These are phyloP conservation scores for Decapterus maruadsi DNA, from an alignment of 2,797 vertebrate species.

Conservation along the genomic window DNA sequence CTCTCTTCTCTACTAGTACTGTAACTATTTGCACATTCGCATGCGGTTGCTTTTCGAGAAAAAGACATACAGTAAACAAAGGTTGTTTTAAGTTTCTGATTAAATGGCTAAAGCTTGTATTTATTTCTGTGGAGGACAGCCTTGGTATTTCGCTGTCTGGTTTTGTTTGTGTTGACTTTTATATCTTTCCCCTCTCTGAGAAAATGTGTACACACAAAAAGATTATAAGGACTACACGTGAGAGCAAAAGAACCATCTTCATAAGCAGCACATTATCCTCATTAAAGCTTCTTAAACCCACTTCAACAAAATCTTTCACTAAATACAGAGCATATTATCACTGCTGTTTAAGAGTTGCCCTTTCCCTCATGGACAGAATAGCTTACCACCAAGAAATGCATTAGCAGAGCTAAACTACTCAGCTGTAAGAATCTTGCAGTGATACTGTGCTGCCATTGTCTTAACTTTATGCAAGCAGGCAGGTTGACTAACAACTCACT, in stretches of 20 bases:
- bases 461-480: conserved; percentile 63
- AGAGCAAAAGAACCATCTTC: conserved; percentile 6
- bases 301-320: conserved; percentile 8
- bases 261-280: conserved; percentile 3
- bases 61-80: background rate
- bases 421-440: conserved; percentile 46
- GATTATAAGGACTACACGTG: background rate
- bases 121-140: background rate
- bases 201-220: background rate
- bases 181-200: background rate
- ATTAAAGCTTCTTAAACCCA: conserved; percentile 15
- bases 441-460: conserved; percentile 45
- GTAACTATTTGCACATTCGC: background rate
- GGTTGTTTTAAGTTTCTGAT: background rate
- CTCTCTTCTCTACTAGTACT: background rate
- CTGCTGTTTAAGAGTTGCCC: conserved; percentile 28
- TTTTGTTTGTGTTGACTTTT: conserved; percentile 2
- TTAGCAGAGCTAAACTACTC: conserved; percentile 60
- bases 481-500: conserved; percentile 61
- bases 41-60: background rate
- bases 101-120: background rate
- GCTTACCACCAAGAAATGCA: conserved; percentile 51
- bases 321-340: conserved; percentile 21
- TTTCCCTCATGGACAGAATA: conserved; percentile 34
- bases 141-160: background rate